Base-by-base conservation (phyloP, 2,888 invertebrate genomes). In the Amiota minor region DNA sequence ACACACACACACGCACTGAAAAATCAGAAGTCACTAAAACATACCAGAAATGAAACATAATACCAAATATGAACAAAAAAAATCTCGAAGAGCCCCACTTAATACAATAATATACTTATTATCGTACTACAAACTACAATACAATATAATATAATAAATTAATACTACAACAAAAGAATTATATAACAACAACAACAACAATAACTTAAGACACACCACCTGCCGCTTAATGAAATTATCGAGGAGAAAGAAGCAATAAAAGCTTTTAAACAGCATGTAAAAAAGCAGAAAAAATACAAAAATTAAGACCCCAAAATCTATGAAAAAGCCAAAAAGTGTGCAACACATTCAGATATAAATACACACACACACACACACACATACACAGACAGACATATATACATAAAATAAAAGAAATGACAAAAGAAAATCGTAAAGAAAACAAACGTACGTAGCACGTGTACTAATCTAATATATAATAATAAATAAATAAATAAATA, bases 381-480 rank as follows among this genome's bases (percentile, higher is more conserved):
- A 59, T 18, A 11, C 10, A 59, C 59, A 64, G 69, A 76, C 74
- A 72, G 80, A 75, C 73, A 74, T n/a, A n/a, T n/a, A n/a, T n/a
- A n/a, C n/a, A n/a, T n/a, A 70, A 70, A 75, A 74, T 45, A 75
- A 72, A 59, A 74, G 67, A 75, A 76, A 61, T 73, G 3, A 1
- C 1, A 23, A 3, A 23, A 3, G 23, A 35, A 35, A 35, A 35
- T 8, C n/a, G n/a, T n/a, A n/a, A n/a, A n/a, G 71, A 73, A 77
- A 77, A 73, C 74, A 16, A 74, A 77, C 71, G 73, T 76, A 74
- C 71, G 75, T 79, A 80, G 78, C 77, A 69, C 64, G 70, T 64
- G 72, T 74, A 55, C 64, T 65, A 70, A 64, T 49, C 74, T 79
- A 85, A 81, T 73, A 74, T 59, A 76, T 78, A 84, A 80, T 82